A percentile compares a stretch with the other conserved stretches of the same genome.
These are phyloP conservation scores for Zapornia atra DNA, from an alignment of 2,113 vertebrate genomes.

Conservation along the genomic window DNA sequence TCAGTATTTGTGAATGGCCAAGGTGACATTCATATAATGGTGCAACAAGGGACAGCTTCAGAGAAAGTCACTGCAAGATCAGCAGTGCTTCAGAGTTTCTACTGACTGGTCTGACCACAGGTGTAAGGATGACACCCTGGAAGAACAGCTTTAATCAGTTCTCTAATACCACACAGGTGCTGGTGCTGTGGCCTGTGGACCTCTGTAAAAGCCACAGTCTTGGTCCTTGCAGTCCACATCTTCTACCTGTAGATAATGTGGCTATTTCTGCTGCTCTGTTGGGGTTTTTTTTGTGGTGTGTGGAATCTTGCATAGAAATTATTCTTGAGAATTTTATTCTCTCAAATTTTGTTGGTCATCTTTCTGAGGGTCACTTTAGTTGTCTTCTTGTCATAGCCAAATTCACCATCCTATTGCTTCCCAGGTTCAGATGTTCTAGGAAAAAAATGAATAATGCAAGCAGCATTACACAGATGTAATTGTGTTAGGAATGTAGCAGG, in stretches of 20 bases:
- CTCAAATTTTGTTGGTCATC: not conserved
- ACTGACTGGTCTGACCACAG: not conserved
- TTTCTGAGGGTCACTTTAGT: not conserved
- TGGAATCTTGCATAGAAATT: not conserved
- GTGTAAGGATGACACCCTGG: not conserved
- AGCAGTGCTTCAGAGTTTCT: not conserved
- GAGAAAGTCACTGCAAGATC: not conserved
- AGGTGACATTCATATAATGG: not conserved
- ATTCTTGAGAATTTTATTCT: not conserved
- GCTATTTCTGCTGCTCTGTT: not conserved
- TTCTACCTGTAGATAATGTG: not conserved
- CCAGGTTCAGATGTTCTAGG: not conserved
- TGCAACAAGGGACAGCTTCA: not conserved
- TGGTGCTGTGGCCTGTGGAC: not conserved
- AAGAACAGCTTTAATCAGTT: not conserved
- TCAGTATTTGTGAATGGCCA: not conserved
- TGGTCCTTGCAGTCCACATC: not conserved
- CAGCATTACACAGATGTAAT: not conserved
- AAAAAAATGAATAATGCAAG: not conserved
- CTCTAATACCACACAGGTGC: not conserved
- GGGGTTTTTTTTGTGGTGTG: not conserved
- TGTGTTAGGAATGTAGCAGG: not conserved
- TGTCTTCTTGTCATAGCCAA: not conserved
- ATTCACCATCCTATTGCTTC: not conserved
- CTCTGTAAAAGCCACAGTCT: not conserved